phyloP scores from a whole-genome alignment of 2,888 invertebrate species.

The Epinotia bilunana region DNA sequence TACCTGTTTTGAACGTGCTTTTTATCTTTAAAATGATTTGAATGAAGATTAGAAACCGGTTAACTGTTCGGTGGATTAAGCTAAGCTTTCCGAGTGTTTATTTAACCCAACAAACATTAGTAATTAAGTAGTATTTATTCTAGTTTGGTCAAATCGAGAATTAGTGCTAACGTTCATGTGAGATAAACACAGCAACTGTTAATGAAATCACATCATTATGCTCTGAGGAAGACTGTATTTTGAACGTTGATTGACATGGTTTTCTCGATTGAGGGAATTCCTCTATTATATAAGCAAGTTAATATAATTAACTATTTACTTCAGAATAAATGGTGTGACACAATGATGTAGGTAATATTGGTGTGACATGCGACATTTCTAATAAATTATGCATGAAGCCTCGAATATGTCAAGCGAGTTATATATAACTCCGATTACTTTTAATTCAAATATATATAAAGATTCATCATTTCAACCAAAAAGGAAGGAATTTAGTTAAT shows the following conservation, averaged over 20 bases:
- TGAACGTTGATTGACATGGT: too few species aligned
- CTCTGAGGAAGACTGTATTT: too few species aligned
- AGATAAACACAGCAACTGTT: background rate
- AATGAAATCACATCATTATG: background rate
- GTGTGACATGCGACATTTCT: background rate
- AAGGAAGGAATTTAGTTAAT: conserved; percentile 2
- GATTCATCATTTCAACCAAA: background rate
- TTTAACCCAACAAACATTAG: too few species aligned
- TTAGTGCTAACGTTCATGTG: background rate
- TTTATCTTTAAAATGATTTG: background rate
- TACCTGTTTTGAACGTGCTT: too few species aligned
- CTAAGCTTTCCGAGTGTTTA: too few species aligned
- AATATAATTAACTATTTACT: background rate
- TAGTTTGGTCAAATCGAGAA: too few species aligned
- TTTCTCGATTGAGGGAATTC: background rate
- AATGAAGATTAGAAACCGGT: too few species aligned
- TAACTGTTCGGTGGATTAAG: too few species aligned
- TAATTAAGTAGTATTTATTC: too few species aligned
- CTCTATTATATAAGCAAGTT: background rate
- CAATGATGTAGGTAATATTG: too few species aligned
- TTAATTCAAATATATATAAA: background rate
- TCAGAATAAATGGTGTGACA: background rate
- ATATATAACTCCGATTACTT: too few species aligned
- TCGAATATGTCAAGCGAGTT: background rate
- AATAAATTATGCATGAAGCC: background rate